Conservation (phyloP, 2,797 vertebrate species). For the Muraenolepis orangiensis region DNA sequence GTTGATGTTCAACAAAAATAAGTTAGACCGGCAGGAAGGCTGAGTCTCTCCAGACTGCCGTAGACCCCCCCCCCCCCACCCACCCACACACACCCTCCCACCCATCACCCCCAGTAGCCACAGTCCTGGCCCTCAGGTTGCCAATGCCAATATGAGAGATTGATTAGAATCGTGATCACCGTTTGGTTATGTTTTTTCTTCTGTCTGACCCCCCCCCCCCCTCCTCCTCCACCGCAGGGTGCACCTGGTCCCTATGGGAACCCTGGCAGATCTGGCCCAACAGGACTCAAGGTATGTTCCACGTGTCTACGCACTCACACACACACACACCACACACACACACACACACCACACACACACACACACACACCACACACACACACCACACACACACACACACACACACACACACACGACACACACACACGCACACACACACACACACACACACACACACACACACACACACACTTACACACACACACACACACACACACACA, state of each 20-base stretch:
- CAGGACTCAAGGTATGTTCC: slow-evolving; percentile 84
- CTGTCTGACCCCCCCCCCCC: slow-evolving; percentile 41
- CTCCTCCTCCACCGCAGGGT: slow-evolving; percentile 69
- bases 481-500: too few species aligned
- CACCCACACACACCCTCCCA: too few species aligned
- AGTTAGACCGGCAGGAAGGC: slow-evolving; percentile 49
- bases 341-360: slow-evolving; percentile 2
- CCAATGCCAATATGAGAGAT: slow-evolving; percentile 33
- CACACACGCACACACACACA: too few species aligned
- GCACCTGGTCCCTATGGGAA: slow-evolving; percentile 88
- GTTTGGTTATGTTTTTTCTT: slow-evolving; percentile 40
- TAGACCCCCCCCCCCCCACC: slow-evolving; percentile 16
- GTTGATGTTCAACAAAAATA: slow-evolving; percentile 53
- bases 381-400: too few species aligned
- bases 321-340: too few species aligned
- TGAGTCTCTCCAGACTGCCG: slow-evolving; percentile 55
- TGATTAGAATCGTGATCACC: slow-evolving; percentile 38
- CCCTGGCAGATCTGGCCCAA: slow-evolving; percentile 83
- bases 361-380: neutral
- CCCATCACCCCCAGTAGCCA: slow-evolving; percentile 26
- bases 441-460: too few species aligned
- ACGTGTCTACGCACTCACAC: slow-evolving; percentile 1
- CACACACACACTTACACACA: too few species aligned
- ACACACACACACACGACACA: too few species aligned
- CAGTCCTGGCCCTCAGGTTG: slow-evolving; percentile 29